A percentile compares a stretch with the other conserved stretches of the same genome.
phyloP scores from a whole-genome alignment of 1,140 invertebrate species.

The Anthonomus grandis region DNA sequence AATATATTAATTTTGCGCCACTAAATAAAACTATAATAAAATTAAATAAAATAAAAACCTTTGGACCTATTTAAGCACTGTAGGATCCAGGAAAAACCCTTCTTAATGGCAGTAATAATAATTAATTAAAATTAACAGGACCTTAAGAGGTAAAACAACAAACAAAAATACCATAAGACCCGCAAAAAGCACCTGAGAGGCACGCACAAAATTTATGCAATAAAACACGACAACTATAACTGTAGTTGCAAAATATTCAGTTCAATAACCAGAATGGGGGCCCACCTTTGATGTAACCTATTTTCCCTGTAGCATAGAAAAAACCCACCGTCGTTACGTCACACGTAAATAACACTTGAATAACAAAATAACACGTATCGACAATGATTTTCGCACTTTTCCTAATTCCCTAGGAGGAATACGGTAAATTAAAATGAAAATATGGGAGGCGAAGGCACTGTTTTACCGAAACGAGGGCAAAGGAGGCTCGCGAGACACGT shows the following conservation, averaged over 20 bases:
- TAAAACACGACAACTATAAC: slow-evolving; percentile 20
- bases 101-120: not conserved
- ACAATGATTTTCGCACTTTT: not conserved
- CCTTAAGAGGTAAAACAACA: not conserved
- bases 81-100: not conserved
- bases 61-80: too few relatives aligned
- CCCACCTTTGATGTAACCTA: slow-evolving; percentile 29
- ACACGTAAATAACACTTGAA: slow-evolving; percentile 21
- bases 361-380: not conserved
- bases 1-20: too few relatives aligned
- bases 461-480: slow-evolving; percentile 13
- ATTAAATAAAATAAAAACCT: too few relatives aligned
- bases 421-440: not conserved
- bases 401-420: too few relatives aligned
- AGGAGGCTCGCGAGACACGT: slow-evolving; percentile 30
- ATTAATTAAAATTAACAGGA: not conserved
- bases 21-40: too few relatives aligned
- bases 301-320: slow-evolving; percentile 26
- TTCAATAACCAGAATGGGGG: slow-evolving; percentile 29
- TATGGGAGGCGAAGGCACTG: slow-evolving; percentile 6
- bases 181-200: not conserved
- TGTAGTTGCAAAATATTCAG: slow-evolving; percentile 28
- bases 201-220: slow-evolving; percentile 8
- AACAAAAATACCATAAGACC: not conserved
- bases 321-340: slow-evolving; percentile 22